These are phyloP conservation scores for Pangasius djambal DNA, from an alignment of 2,797 vertebrate species.

Conservation along the genomic window DNA sequence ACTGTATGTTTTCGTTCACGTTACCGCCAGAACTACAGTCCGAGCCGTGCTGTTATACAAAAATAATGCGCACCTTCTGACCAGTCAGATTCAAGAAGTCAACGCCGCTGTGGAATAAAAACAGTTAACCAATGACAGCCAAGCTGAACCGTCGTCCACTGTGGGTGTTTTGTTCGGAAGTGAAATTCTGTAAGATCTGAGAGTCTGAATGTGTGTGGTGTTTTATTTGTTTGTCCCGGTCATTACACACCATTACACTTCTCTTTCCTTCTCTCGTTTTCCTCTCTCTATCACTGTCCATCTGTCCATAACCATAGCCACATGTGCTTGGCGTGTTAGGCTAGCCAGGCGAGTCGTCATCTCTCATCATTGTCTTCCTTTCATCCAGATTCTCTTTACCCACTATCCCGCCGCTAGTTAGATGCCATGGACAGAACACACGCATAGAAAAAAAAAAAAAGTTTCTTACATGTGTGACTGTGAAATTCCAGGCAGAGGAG, in stretches of 20 bases:
- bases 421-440: not conserved
- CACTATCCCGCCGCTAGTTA: not conserved
- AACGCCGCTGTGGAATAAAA: not conserved
- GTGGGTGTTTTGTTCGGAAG: not conserved
- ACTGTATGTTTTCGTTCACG: not conserved
- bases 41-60: not conserved
- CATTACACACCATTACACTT: constrained; percentile 23
- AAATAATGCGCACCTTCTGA: not conserved
- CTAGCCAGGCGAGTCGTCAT: constrained; percentile 41
- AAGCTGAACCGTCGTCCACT: not conserved
- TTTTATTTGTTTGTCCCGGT: not conserved
- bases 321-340: constrained; percentile 60
- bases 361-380: constrained; percentile 59
- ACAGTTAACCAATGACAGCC: not conserved
- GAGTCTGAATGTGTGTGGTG: not conserved
- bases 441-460: not conserved
- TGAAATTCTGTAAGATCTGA: not conserved
- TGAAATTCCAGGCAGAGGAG: constrained; percentile 74
- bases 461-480: constrained; percentile 61
- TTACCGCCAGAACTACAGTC: no score
- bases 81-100: not conserved
- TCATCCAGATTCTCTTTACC: constrained; percentile 59
- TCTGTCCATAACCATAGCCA: constrained; percentile 51
- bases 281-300: constrained; percentile 21
- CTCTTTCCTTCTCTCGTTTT: not conserved